Evolutionary conservation across 1,140 invertebrate species (phyloP), one percentile per base, ranked within the genome.

Genomic region (Trialeurodes vaporariorum): DNA sequence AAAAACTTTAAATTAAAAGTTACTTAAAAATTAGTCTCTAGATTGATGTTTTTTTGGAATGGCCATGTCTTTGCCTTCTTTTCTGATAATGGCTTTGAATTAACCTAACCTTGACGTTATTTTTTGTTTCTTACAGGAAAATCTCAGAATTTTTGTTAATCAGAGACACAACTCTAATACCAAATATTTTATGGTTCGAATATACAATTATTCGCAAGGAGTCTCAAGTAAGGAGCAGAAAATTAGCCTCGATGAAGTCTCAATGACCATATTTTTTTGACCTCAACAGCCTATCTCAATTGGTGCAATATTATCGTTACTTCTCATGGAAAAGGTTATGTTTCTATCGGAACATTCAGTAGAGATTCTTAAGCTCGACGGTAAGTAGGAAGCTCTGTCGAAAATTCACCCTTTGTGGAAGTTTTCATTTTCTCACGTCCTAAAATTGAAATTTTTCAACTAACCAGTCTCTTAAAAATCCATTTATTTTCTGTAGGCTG

Each of bases 111-210:
- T 64, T 70, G 13, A 25, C 5, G 63, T 23, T 49, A 5, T 67
- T 63, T 70, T 70, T 63, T 69, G 66, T 75, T 77, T 67, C 75
- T 82, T 84, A 61, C 77, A 94, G 92, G 86, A 89, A 85, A 80
- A 81, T 93, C 74, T 92, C 90, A 67, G 93, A 96, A 80, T 86
- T 92, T 75, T 78, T 95, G 68, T 84, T 96, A 79, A 79, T 96
- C 69, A 82, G 93, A 71, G 94, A 96, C 74, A 93, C 92, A 61
- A 93, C 93, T 9, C 79, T 95, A 27, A 96, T 96, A 77, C 94
- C 93, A 17, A 95, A 96, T 76, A 89, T 96, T 9, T 77, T 96
- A 66, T 96, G 93, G 92, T 96, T 96, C 76, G 93, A 96, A 75
- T 96, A 96, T 76, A 93, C 90, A n/a, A 91, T 87, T 65, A 87